These are phyloP conservation scores for Papilio helenus DNA, from an alignment of 1,140 invertebrate genomes.

Conservation along the genomic window DNA sequence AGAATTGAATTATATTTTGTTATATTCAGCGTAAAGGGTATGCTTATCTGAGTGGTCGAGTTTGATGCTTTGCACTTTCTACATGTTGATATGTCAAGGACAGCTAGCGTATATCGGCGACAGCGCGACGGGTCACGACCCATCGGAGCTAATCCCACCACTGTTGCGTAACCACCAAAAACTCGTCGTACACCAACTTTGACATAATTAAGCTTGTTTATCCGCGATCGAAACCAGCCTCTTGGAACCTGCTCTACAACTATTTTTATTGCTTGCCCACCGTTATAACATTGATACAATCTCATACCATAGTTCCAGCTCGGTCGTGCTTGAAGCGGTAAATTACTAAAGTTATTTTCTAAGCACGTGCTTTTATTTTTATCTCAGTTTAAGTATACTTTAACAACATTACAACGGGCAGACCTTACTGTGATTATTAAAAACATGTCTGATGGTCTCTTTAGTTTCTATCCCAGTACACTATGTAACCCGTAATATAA, in stretches of 20 bases:
- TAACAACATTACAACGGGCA: not conserved
- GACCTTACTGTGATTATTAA: not conserved
- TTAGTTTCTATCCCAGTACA: not conserved
- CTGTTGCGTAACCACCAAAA: conserved; percentile 53
- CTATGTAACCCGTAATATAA: not conserved
- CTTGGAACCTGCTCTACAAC: conserved; percentile 34
- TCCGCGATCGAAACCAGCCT: conserved; percentile 18
- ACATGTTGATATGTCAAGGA: conserved; percentile 73
- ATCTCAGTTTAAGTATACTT: not conserved
- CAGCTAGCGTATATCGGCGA: conserved; percentile 54
- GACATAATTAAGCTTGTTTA: conserved; percentile 27
- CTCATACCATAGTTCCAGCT: conserved; percentile 54
- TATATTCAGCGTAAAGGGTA: conserved; percentile 41
- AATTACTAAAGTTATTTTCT: conserved; percentile 61
- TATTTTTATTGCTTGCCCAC: conserved; percentile 20
- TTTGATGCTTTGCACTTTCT: conserved; percentile 71
- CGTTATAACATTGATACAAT: conserved; percentile 49
- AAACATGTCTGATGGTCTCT: not conserved
- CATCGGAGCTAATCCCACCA: conserved; percentile 56
- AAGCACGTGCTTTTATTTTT: conserved; percentile 43
- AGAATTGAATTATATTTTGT: conserved; percentile 18
- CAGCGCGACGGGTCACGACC: conserved; percentile 57
- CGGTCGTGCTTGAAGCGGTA: conserved; percentile 68
- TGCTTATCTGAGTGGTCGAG: conserved; percentile 46
- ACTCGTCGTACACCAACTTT: conserved; percentile 30